Percentiles rank a stretch among this genome's conserved stretches.
Conservation (phyloP, 2,888 invertebrate species). For the Gastrophysa polygoni region DNA sequence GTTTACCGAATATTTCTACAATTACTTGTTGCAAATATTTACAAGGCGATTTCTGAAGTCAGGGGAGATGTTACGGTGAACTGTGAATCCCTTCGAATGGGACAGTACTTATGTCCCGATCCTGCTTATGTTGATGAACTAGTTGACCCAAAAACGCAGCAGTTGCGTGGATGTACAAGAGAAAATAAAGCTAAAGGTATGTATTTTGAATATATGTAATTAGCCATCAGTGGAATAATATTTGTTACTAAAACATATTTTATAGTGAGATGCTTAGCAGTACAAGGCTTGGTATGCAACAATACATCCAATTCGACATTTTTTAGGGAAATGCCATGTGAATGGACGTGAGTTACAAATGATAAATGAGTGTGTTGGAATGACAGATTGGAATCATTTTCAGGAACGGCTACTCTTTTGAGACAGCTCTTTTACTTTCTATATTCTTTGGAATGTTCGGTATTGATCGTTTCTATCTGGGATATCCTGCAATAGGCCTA, state of each 20-base stretch:
- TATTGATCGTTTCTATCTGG: slow-evolving; percentile 96
- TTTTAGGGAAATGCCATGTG: slow-evolving; percentile 82
- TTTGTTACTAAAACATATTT: no score
- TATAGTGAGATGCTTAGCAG: slow-evolving; percentile 81
- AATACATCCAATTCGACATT: slow-evolving; percentile 83
- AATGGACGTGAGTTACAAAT: slow-evolving; percentile 85
- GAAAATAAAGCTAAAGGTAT: slow-evolving; percentile 82
- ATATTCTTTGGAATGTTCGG: slow-evolving; percentile 99
- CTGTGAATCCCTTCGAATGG: slow-evolving; percentile 75
- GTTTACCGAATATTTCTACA: no score
- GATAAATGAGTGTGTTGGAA: neutral
- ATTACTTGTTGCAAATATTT: no score
- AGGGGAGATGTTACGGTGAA: slow-evolving; percentile 56
- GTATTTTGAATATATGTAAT: no score
- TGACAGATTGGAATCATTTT: slow-evolving; percentile 33
- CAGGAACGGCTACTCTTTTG: slow-evolving; percentile 94
- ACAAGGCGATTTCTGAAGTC: neutral
- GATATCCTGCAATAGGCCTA: slow-evolving; percentile 94
- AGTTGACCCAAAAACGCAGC: slow-evolving; percentile 90
- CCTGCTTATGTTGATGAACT: slow-evolving; percentile 66
- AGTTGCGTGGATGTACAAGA: slow-evolving; percentile 77
- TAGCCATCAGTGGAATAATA: no score
- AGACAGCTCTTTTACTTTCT: slow-evolving; percentile 89
- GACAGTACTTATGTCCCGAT: slow-evolving; percentile 84
- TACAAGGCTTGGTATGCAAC: slow-evolving; percentile 80